Conservation (phyloP, 2,113 vertebrate species). For the Heterocephalus glaber region DNA sequence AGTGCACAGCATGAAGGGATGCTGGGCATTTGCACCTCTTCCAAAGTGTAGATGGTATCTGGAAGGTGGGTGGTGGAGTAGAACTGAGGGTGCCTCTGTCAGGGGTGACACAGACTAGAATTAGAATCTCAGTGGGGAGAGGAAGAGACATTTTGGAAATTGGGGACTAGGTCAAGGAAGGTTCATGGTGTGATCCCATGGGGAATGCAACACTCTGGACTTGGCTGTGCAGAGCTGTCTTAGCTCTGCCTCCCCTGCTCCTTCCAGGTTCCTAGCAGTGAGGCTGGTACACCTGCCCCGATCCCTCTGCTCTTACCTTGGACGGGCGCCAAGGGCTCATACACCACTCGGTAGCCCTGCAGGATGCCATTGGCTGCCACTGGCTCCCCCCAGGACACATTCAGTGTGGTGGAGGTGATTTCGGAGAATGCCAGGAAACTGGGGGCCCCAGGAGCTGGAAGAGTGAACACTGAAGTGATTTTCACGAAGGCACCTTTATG, state of each 20-base stretch:
- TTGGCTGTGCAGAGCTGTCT: rapidly evolving
- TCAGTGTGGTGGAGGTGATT: slow-evolving; percentile 93
- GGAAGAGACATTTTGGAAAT: rapidly evolving
- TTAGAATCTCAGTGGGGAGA: rapidly evolving
- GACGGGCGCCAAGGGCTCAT: slow-evolving; percentile 92
- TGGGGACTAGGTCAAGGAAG: rapidly evolving
- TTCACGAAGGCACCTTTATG: background rate
- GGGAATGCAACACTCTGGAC: rapidly evolving
- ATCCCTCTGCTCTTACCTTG: slow-evolving; percentile 87
- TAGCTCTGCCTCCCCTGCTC: background rate
- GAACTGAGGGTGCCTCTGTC: rapidly evolving
- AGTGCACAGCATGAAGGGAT: background rate
- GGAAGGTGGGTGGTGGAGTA: rapidly evolving
- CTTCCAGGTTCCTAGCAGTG: slow-evolving; percentile 8
- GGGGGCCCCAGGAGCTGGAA: slow-evolving; percentile 92
- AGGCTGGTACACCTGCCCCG: background rate
- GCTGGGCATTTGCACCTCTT: rapidly evolving
- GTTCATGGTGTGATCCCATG: rapidly evolving
- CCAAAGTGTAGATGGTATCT: rapidly evolving
- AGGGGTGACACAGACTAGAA: rapidly evolving
- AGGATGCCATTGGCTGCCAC: slow-evolving; percentile 92
- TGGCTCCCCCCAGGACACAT: slow-evolving; percentile 94
- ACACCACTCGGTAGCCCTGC: slow-evolving; percentile 95
- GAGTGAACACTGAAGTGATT: background rate
- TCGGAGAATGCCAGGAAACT: slow-evolving; percentile 94